A percentile compares a stretch with the other conserved stretches of the same genome.
Evolutionary conservation across 2,113 vertebrate genomes (phyloP).

Genomic region (Trogon surrucura): DNA sequence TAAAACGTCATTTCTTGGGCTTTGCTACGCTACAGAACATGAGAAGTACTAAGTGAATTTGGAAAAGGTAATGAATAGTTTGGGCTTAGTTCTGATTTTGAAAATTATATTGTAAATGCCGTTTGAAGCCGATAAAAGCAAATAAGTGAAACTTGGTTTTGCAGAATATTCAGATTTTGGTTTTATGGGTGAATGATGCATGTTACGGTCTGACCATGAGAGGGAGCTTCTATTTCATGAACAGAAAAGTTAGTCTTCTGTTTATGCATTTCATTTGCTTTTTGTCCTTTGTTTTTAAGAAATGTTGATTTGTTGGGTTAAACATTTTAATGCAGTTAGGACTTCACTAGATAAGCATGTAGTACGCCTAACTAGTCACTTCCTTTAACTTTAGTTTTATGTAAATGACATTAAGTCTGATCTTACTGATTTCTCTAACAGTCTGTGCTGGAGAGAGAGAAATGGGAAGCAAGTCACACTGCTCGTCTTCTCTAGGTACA

Average conservation of each 20-base stretch:
- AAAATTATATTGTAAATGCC: neutral
- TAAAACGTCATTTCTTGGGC: neutral
- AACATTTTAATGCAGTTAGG: neutral
- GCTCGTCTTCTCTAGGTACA: neutral
- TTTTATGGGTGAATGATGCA: neutral
- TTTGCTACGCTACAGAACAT: neutral
- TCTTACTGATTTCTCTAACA: neutral
- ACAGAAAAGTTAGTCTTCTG: neutral
- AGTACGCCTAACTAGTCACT: neutral
- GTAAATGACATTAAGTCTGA: neutral
- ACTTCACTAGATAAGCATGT: neutral
- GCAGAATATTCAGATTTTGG: neutral
- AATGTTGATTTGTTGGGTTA: neutral
- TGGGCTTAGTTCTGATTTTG: neutral
- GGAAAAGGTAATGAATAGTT: neutral
- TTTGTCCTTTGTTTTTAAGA: neutral
- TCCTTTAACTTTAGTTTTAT: neutral
- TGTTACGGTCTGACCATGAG: neutral
- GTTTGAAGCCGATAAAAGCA: neutral
- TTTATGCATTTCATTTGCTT: neutral
- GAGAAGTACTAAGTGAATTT: neutral
- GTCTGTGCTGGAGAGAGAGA: neutral
- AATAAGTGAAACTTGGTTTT: neutral
- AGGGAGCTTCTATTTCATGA: slow-evolving; percentile 26
- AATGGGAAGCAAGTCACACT: neutral